Base-by-base conservation (phyloP, 2,113 vertebrate species). In the Plectropomus leopardus region DNA sequence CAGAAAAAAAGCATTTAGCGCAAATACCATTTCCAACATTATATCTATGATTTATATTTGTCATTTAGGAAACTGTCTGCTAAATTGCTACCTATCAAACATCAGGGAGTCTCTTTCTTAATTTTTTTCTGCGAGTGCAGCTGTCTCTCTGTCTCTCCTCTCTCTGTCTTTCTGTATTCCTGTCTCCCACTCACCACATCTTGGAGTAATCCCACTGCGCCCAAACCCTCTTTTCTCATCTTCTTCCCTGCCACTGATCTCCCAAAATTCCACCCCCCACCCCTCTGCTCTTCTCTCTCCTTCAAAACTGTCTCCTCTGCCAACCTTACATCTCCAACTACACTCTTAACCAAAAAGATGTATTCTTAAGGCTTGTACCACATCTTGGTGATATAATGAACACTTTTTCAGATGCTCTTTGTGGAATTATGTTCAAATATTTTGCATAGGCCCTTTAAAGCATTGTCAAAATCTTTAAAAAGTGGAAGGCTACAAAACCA, bases 151-250 rank as follows among this genome's bases (percentile, higher is more conserved):
- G 69, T 69, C 54, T 61, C 32, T 61, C 44, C 44, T 77, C 68
- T 54, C 51, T 70, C 72, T 61, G 51, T 84, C 75, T 86, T 57
- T 82, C 83, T 81, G 74, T 76, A 87, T 88, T 85, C 85, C 78
- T 80, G 80, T 88, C 87, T 91, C 85, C 84, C 76, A 76, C 87
- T 83, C 86, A 86, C 80, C 80, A 82, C 59, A 78, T 91, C 86
- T 84, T 72, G 74, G 71, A 76, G 72, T 90, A 90, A 91, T 92
- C 92, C 88, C 90, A 82, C 79, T 64, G 83, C 50, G 55, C 89
- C 83, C 67, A 75, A 80, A 86, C 76, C 72, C 87, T 86, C 85
- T 80, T 72, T 86, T 88, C 86, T 91, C 90, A 89, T 89, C 88
- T 88, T 80, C 87, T 78, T 86, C 72, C 58, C 83, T 81, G 73